phyloP scores from a whole-genome alignment of 2,888 invertebrate genomes.

The Drosophila pseudotalamancana region DNA sequence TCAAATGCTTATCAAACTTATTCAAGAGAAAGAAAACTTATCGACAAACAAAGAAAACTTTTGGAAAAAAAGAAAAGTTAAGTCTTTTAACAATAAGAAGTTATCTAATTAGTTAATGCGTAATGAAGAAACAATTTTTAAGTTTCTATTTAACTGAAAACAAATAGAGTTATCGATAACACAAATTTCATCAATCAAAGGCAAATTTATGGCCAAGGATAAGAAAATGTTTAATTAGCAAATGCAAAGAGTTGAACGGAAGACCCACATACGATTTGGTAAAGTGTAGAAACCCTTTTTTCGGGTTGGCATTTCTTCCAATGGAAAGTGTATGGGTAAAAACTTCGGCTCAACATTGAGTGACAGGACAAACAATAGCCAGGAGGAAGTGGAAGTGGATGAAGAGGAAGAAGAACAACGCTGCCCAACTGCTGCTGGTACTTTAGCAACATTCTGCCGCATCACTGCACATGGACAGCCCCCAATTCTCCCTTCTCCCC shows the following conservation, averaged over 20 bases:
- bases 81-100: background rate
- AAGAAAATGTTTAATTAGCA: constrained; percentile 25
- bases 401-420: constrained; percentile 38
- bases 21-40: background rate
- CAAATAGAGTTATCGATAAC: background rate
- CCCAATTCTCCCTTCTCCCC: too few species aligned
- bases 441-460: constrained; percentile 32
- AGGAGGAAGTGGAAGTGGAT: too few species aligned
- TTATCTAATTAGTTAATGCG: constrained; percentile 4
- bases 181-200: background rate
- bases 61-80: background rate
- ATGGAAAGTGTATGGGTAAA: constrained; percentile 51
- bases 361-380: constrained; percentile 70
- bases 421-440: constrained; percentile 24
- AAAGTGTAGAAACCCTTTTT: constrained; percentile 41
- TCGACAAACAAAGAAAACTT: background rate
- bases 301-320: constrained; percentile 44
- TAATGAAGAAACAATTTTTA: background rate
- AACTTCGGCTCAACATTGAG: constrained; percentile 62
- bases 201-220: background rate
- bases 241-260: constrained; percentile 30
- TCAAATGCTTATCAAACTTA: background rate
- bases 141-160: background rate
- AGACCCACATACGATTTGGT: constrained; percentile 25
- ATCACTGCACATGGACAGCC: constrained; percentile 52